A percentile compares a stretch with the other conserved stretches of the same genome.
phyloP scores from a whole-genome alignment of 2,797 vertebrate species.

The Serranus cabrilla region DNA sequence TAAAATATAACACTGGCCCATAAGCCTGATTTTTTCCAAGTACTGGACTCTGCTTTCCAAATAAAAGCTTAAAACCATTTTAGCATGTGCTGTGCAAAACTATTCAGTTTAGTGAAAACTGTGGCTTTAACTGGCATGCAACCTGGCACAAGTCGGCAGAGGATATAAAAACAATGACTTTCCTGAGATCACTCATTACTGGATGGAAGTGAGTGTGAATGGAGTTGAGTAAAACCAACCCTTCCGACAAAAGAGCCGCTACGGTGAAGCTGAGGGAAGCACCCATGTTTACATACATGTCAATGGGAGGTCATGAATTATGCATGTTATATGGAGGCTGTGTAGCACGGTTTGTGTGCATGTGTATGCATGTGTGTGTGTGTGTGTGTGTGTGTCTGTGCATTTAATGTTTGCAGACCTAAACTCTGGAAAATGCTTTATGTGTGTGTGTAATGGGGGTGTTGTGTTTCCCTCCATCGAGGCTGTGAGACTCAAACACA shows the following conservation, averaged over 20 bases:
- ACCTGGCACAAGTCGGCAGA: not conserved
- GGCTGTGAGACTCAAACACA: constrained; percentile 41
- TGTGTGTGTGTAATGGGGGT: constrained; percentile 34
- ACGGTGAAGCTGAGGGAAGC: constrained; percentile 46
- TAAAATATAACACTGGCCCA: constrained; percentile 2
- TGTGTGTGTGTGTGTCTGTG: constrained; percentile 10
- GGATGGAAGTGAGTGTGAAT: constrained; percentile 18
- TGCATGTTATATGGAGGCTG: constrained; percentile 62
- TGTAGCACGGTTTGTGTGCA: constrained; percentile 20
- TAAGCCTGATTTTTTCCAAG: constrained; percentile 10
- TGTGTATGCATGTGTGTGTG: constrained; percentile 6
- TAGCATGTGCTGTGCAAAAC: not conserved
- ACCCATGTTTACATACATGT: constrained; percentile 73
- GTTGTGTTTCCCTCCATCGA: constrained; percentile 52
- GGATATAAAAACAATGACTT: constrained; percentile 14
- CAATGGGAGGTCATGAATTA: constrained; percentile 76
- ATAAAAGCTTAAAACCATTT: not conserved
- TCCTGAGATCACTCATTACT: constrained; percentile 16
- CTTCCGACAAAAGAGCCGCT: constrained; percentile 47
- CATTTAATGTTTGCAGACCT: constrained; percentile 56
- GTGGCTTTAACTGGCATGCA: constrained; percentile 13
- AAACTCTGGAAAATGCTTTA: constrained; percentile 52
- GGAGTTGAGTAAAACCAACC: constrained; percentile 22
- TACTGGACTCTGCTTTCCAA: not conserved
- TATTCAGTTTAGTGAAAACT: not conserved